Evolutionary conservation across 92 coral and sea anemone genomes (phyloP), one percentile per base, ranked within the genome.

Genomic region (Palythoa grandis): DNA sequence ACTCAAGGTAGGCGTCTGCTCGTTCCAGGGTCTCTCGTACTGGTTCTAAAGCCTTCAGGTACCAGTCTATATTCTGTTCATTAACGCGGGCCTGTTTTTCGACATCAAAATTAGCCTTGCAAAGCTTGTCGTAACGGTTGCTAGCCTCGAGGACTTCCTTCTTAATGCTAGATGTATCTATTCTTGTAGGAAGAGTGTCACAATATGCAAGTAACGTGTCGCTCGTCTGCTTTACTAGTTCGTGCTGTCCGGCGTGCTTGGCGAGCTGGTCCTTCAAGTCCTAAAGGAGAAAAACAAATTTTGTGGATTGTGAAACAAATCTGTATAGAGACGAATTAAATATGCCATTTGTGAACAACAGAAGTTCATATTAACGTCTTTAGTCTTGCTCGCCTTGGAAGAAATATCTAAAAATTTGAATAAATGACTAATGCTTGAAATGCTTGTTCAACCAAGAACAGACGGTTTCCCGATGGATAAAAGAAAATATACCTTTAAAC

Each of bases 21-120:
- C 91, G 89, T 25, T 84, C 88, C 72, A 93, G 87, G 35, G 92
- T 92, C 65, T 90, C 91, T 68, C 92, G 92, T 7, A 91, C 95
- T 4, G 99, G 99, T 57, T 96, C 88, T 88, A 93, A 84, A 25
- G 95, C 97, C 79, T 86, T 91, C 78, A 93, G 95, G 91, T 95
- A 96, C 82, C 89, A 86, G 50, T 56, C 90, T 14, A 96, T 89
- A 65, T 85, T 91, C 76, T 96, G 98, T 12, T 93, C 98, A 4
- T 86, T 86, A 52, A 93, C 86, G 65, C 92, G 88, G 19, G 92
- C 92, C 74, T 95, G 93, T 74, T 86, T 94, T 76, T 95, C 96
- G 10, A 90, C 70, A 65, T 93, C 94, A 57, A 95, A 91, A 87
- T 93, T 92, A 63, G 91, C 93, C 83, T 92, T 88, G 61, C 87